phyloP scores from a whole-genome alignment of 2,888 invertebrate species.

The Lepas anatifera region DNA sequence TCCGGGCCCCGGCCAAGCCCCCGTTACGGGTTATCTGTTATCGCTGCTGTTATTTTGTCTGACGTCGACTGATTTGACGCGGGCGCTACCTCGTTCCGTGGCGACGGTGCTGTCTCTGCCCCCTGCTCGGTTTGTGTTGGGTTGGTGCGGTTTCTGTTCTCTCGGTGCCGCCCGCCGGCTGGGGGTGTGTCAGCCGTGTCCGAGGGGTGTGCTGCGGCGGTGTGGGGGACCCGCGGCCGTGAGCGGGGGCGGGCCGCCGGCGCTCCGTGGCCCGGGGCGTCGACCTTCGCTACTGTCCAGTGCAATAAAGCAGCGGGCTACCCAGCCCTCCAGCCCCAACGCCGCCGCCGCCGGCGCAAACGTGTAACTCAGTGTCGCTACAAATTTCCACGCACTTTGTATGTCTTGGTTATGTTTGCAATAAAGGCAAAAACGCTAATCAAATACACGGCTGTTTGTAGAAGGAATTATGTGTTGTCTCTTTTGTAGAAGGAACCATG shows the following conservation, averaged over 20 bases:
- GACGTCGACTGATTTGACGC: too few relatives aligned
- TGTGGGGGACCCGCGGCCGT: not conserved
- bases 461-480: too few relatives aligned
- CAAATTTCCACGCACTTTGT: slow-evolving; percentile 12
- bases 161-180: too few relatives aligned
- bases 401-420: slow-evolving; percentile 12
- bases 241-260: not conserved
- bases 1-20: not conserved
- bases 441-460: slow-evolving; percentile 10
- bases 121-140: not conserved
- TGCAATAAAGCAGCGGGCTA: not conserved
- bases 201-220: too few relatives aligned
- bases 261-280: not conserved
- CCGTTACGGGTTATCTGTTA: not conserved
- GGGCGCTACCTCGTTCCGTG: not conserved
- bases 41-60: too few relatives aligned
- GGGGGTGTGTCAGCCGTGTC: too few relatives aligned
- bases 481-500: too few relatives aligned
- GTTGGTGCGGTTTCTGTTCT: not conserved
- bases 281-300: not conserved
- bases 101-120: too few relatives aligned
- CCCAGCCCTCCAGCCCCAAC: too few relatives aligned
- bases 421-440: slow-evolving; percentile 12
- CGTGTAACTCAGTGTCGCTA: slow-evolving; percentile 10
- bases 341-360: not conserved